A percentile compares a stretch with the other conserved stretches of the same genome.
phyloP scores from a whole-genome alignment of 2,797 vertebrate species.

The Schizothorax lantsangensis region DNA sequence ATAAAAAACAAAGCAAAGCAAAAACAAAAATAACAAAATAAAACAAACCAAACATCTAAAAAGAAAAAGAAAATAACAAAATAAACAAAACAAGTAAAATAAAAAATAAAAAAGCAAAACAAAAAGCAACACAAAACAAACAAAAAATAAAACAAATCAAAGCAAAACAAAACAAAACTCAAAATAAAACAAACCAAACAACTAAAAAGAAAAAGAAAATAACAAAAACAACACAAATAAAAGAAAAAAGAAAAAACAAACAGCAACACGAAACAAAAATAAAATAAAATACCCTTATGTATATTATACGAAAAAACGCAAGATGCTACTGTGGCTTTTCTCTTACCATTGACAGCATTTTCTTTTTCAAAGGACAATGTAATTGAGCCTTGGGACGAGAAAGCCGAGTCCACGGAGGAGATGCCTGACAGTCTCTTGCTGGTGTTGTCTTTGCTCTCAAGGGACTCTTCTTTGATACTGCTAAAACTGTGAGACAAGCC shows the following conservation, averaged over 20 bases:
- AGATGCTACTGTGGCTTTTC: no score
- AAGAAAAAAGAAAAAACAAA: not conserved
- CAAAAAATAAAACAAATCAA: not conserved
- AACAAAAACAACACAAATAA: not conserved
- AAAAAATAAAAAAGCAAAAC: not conserved
- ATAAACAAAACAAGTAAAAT: not conserved
- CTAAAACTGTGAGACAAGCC: constrained; percentile 91
- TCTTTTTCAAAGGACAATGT: constrained; percentile 94
- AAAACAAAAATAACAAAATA: not conserved
- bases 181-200: not conserved
- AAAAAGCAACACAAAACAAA: not conserved
- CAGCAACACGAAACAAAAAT: not conserved
- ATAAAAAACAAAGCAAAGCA: not conserved
- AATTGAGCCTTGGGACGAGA: constrained; percentile 96
- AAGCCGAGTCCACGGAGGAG: constrained; percentile 96
- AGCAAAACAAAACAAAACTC: not conserved
- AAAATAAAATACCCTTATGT: not conserved
- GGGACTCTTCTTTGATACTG: constrained; percentile 86
- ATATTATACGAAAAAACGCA: not conserved
- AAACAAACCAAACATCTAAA: not conserved
- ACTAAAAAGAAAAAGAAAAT: not conserved
- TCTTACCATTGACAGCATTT: constrained; percentile 83
- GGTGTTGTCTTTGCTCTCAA: constrained; percentile 85
- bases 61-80: not conserved
- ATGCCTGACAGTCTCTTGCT: constrained; percentile 94